Evolutionary conservation across 2,797 vertebrate genomes (phyloP), one percentile per base, ranked within the genome.

Genomic region (Danio choprae): DNA sequence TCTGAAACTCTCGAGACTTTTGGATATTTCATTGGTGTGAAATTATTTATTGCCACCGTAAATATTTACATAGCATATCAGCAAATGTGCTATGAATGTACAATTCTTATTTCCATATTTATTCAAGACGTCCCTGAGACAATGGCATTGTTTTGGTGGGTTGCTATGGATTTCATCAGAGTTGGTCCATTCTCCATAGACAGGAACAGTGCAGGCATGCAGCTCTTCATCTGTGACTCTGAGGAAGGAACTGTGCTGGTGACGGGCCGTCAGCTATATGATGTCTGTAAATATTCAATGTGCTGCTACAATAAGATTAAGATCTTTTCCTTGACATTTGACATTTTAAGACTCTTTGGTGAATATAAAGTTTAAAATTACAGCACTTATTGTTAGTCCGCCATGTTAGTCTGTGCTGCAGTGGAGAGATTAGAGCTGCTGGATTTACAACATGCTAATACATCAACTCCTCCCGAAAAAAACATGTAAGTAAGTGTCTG

Each of bases 81-180:
- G 36, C 10, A 53, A 53, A 70, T 40, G 48, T 70, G 29, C 70
- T 40, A 3, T 1, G 67, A 70, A 53, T 70, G 36, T 40, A 18
- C 40, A 18, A 70, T 18, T 70, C 48, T 10, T 12, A 40, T 40
- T 40, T 40, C 36, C 48, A 18, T 53, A 40, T 40, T 53, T 70
- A 70, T 40, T 40, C 29, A 70, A 53, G 29, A 53, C 48, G 40
- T 70, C 70, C 48, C 36, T 70, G 29, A 40, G 40, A 70, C 29
- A 40, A 70, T 53, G 40, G 40, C 67, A 53, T 53, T 40, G 67
- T 70, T 70, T 70, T 70, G 48, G 36, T 53, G 10, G 4, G 16
- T 70, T 70, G 48, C 67, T 36, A 70, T 70, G 67, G 48, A 70
- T 70, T 70, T 70, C 48, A 53, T 70, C 67, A 70, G 67, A 70